Evolutionary conservation across 2,113 vertebrate genomes (phyloP), one percentile per base, ranked within the genome.

Genomic region (Indicator indicator): DNA sequence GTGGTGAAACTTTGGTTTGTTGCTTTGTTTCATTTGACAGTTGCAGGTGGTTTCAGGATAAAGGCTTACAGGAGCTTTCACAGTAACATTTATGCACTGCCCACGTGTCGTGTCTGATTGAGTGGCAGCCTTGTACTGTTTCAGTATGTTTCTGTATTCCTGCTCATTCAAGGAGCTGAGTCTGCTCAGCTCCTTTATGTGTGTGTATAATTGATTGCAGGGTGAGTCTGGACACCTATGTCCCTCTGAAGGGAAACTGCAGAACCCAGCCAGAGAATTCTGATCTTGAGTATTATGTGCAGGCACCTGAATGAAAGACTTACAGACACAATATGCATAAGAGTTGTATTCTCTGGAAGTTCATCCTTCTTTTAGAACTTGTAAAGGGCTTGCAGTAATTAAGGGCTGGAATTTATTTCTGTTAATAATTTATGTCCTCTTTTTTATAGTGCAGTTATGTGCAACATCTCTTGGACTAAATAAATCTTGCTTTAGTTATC

Each of bases 401-500:
- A 46, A 75, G 87, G 42, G 33, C 48, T 79, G 55, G 36, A 52
- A 65, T 85, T 84, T 63, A 32, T 71, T 93, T 87, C 33, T 76
- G 18, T 16, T 70, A 67, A 65, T 67, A 11, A 65, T 62, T 89
- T 87, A 32, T 48, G 9, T 69, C 33, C 27, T 5, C 9, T 23
- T 62, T 23, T 86, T 54, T 59, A 20, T 46, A 72, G 30, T 74
- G 76, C 44, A 67, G 71, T 79, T 85, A 63, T 67, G 1, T 75
- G 16, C 33, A 74, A 30, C 11, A 38, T 13, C 20, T 91, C 79
- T 83, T 75, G 44, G 67, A 86, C 54, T 77, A 33, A 78, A 23
- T 63, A 80, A 33, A 44, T 83, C 36, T 73, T 32, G 40, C 33
- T 79, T 78, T 36, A 40, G 59, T 62, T 69, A 32, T 1, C 42